These are phyloP conservation scores for Hippopotamyrus pictus DNA, from an alignment of 2,797 vertebrate species.

Conservation along the genomic window DNA sequence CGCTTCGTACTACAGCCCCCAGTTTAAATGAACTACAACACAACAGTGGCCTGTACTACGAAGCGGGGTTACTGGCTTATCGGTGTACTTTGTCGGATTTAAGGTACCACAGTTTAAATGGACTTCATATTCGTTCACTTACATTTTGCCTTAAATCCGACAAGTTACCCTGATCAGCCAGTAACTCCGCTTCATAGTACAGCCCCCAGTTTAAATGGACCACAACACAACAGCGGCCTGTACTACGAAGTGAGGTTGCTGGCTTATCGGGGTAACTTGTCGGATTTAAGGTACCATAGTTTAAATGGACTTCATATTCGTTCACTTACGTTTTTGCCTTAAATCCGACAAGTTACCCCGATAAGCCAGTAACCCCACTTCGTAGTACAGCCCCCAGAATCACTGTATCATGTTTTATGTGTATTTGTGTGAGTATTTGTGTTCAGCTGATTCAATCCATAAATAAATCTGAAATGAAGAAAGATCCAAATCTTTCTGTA, in stretches of 20 bases:
- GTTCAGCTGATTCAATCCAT: background rate
- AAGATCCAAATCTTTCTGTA: background rate
- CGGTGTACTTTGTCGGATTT: background rate
- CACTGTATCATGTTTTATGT: constrained; percentile 3
- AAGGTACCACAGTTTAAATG: background rate
- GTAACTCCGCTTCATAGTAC: background rate
- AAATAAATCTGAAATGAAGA: background rate
- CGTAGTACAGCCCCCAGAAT: background rate
- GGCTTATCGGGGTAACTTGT: background rate
- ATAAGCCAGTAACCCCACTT: background rate
- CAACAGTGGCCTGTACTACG: background rate
- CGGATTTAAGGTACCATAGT: background rate
- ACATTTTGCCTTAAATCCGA: background rate
- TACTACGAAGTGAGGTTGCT: background rate
- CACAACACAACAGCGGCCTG: background rate
- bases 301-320: background rate
- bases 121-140: background rate
- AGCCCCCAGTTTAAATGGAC: background rate
- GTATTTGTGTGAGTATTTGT: background rate
- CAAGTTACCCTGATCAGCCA: background rate
- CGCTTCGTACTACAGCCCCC: too few species aligned
- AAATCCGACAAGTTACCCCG: background rate
- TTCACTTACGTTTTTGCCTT: background rate
- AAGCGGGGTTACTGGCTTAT: background rate
- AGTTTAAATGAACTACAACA: background rate